Conservation (phyloP, 2,113 vertebrate species). For the Istiophorus platypterus region DNA sequence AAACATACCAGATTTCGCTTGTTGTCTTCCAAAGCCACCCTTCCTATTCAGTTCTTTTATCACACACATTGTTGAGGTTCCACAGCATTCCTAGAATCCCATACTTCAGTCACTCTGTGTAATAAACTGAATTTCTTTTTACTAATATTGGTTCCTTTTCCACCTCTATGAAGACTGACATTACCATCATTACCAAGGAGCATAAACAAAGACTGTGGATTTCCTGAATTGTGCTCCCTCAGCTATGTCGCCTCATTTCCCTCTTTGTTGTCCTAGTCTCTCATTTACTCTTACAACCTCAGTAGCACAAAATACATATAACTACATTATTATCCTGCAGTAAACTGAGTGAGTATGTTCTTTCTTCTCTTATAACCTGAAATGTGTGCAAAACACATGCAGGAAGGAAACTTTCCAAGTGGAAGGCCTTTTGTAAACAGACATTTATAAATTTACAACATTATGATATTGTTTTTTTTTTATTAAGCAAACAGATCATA, state of each 20-base stretch:
- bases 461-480: slow-evolving; percentile 69
- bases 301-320: slow-evolving; percentile 50
- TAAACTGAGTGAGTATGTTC: slow-evolving; percentile 34
- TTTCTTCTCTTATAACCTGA: slow-evolving; percentile 17
- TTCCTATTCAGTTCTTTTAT: slow-evolving; percentile 14
- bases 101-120: slow-evolving; percentile 24
- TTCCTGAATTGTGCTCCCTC: slow-evolving; percentile 54
- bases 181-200: slow-evolving; percentile 50
- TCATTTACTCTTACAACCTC: slow-evolving; percentile 50
- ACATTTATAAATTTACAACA: slow-evolving; percentile 66
- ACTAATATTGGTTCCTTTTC: slow-evolving; percentile 67
- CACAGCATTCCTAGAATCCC: slow-evolving; percentile 21
- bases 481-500: slow-evolving; percentile 74
- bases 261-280: slow-evolving; percentile 37
- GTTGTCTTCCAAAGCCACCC: neutral
- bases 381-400: slow-evolving; percentile 32
- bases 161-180: slow-evolving; percentile 49
- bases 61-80: slow-evolving; percentile 26
- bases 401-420: slow-evolving; percentile 44
- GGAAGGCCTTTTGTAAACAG: slow-evolving; percentile 51
- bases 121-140: slow-evolving; percentile 53
- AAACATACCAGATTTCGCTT: slow-evolving; percentile 14
- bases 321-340: slow-evolving; percentile 45
- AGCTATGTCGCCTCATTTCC: slow-evolving; percentile 37
- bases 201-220: slow-evolving; percentile 62